A percentile compares a stretch with the other conserved stretches of the same genome.
phyloP scores from a whole-genome alignment of 2,888 invertebrate species.

The Micropterix aruncella region DNA sequence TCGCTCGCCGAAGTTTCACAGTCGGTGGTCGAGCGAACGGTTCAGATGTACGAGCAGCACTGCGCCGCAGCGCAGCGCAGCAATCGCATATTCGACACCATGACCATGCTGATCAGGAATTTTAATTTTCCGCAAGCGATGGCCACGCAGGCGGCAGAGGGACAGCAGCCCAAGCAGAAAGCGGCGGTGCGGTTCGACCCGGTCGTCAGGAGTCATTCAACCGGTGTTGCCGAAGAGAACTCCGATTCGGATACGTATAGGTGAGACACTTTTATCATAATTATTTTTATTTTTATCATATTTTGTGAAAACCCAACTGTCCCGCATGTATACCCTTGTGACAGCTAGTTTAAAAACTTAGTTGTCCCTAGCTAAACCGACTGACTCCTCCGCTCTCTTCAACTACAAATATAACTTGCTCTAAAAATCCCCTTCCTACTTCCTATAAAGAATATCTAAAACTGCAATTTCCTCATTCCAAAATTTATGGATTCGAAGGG shows the following conservation, averaged over 20 bases:
- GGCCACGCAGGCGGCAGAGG: slow-evolving; percentile 25
- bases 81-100: slow-evolving; percentile 60
- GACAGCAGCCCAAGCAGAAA: slow-evolving; percentile 29
- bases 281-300: too few relatives aligned
- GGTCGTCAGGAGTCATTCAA: slow-evolving; percentile 38
- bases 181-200: slow-evolving; percentile 47
- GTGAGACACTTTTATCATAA: too few relatives aligned
- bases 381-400: too few relatives aligned
- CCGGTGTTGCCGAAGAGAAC: slow-evolving; percentile 27
- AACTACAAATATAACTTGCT: too few relatives aligned
- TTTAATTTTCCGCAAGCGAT: slow-evolving; percentile 69
- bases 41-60: slow-evolving; percentile 67
- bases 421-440: too few relatives aligned
- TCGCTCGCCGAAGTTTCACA: slow-evolving; percentile 74
- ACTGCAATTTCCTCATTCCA: too few relatives aligned
- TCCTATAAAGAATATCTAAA: too few relatives aligned
- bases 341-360: too few relatives aligned
- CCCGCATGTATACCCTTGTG: too few relatives aligned
- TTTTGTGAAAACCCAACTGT: too few relatives aligned
- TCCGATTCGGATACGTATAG: slow-evolving; percentile 25
- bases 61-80: slow-evolving; percentile 43
- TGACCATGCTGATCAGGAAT: slow-evolving; percentile 73
- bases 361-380: too few relatives aligned
- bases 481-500: too few relatives aligned
- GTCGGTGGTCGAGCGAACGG: slow-evolving; percentile 71